phyloP scores from a whole-genome alignment of 2,888 invertebrate species.

The Parascotia fuliginaria region DNA sequence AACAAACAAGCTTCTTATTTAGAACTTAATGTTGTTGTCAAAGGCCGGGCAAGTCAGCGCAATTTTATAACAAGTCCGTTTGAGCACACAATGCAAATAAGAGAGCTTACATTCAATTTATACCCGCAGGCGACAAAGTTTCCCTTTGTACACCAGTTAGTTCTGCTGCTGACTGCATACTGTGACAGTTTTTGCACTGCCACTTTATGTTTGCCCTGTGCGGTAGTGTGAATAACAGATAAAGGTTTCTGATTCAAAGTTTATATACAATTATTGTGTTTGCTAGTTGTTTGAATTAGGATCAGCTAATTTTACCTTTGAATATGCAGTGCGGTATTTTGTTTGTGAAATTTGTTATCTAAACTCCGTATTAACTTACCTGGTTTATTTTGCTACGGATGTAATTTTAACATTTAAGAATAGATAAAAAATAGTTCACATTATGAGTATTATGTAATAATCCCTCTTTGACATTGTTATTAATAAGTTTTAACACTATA shows the following conservation, averaged over 20 bases:
- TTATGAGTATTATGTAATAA: no score
- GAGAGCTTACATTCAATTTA: slow-evolving; percentile 68
- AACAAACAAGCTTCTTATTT: slow-evolving; percentile 24
- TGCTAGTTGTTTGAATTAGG: slow-evolving; percentile 42
- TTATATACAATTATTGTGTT: slow-evolving; percentile 52
- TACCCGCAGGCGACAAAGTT: slow-evolving; percentile 55
- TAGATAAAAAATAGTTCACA: no score
- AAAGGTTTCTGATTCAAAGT: slow-evolving; percentile 43
- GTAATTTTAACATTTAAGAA: no score
- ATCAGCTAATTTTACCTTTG: slow-evolving; percentile 41
- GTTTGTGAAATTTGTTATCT: no score
- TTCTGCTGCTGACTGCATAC: slow-evolving; percentile 43
- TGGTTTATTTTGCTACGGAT: no score
- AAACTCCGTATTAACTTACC: no score
- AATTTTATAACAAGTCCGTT: slow-evolving; percentile 48
- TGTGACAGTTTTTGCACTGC: slow-evolving; percentile 53
- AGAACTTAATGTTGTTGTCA: slow-evolving; percentile 14
- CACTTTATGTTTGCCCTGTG: slow-evolving; percentile 37
- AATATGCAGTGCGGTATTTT: no score
- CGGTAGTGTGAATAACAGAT: slow-evolving; percentile 50
- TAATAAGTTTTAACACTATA: no score
- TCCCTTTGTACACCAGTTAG: slow-evolving; percentile 54
- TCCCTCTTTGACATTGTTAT: no score
- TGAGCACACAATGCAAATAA: slow-evolving; percentile 60
- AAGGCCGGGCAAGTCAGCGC: slow-evolving; percentile 25